phyloP scores from a whole-genome alignment of 2,113 vertebrate species.

The Catharus fuscescens region DNA sequence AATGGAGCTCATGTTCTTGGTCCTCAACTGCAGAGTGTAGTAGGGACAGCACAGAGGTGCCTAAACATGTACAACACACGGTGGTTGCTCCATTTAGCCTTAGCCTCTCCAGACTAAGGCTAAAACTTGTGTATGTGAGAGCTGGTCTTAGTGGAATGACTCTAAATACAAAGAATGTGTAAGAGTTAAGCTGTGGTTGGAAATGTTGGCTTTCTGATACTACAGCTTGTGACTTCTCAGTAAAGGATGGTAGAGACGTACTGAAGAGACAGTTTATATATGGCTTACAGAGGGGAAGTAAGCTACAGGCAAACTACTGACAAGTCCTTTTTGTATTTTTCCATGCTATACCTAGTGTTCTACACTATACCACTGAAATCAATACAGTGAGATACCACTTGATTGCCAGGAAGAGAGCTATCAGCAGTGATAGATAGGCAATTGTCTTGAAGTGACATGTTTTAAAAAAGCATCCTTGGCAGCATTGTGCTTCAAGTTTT shows the following conservation, averaged over 20 bases:
- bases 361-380: not conserved
- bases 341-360: not conserved
- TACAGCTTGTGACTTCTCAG: not conserved
- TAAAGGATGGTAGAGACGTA: not conserved
- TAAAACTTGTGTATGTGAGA: not conserved
- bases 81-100: fast-evolving
- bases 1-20: not conserved
- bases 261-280: not conserved
- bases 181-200: not conserved
- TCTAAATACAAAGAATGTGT: not conserved
- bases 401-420: conserved; percentile 8
- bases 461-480: not conserved
- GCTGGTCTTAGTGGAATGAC: not conserved
- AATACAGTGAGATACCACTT: not conserved
- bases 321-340: not conserved
- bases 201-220: not conserved
- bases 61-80: fast-evolving
- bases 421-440: not conserved
- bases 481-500: not conserved
- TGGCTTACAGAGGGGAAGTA: not conserved
- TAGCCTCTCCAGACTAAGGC: not conserved
- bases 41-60: not conserved
- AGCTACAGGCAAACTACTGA: not conserved
- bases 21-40: not conserved
- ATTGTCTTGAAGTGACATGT: not conserved